These are phyloP conservation scores for Melanotus villosus DNA, from an alignment of 2,888 invertebrate species.

Conservation along the genomic window DNA sequence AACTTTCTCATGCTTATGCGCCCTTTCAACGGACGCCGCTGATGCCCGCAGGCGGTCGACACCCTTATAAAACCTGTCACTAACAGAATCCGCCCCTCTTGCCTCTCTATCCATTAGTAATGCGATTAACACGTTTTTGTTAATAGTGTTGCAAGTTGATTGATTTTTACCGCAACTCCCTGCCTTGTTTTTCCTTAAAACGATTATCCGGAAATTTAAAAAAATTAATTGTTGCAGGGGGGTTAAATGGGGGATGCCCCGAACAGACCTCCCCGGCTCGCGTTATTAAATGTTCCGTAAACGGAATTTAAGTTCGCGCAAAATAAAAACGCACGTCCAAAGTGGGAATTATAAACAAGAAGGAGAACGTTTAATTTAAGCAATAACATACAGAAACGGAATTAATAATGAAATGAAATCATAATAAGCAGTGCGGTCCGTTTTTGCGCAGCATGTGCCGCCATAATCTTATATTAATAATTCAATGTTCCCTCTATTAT, in stretches of 20 bases:
- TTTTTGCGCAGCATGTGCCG: slow-evolving; percentile 47
- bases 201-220: background rate
- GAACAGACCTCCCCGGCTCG: too few relatives aligned
- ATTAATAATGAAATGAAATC: slow-evolving; percentile 41
- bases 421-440: slow-evolving; percentile 42
- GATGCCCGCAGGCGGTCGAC: slow-evolving; percentile 64
- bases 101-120: slow-evolving; percentile 62
- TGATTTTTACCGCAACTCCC: slow-evolving; percentile 61
- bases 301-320: too few relatives aligned
- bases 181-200: slow-evolving; percentile 10
- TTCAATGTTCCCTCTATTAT: slow-evolving; percentile 69
- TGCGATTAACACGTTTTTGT: slow-evolving; percentile 67
- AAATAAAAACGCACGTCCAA: too few relatives aligned
- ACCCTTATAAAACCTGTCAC: slow-evolving; percentile 68
- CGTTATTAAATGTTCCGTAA: too few relatives aligned
- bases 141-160: slow-evolving; percentile 63
- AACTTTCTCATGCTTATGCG: slow-evolving; percentile 34
- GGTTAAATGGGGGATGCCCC: background rate
- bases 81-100: slow-evolving; percentile 60
- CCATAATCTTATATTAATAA: slow-evolving; percentile 69
- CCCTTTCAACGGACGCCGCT: slow-evolving; percentile 56
- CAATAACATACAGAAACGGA: slow-evolving; percentile 13
- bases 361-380: background rate
- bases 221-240: slow-evolving; percentile 1
- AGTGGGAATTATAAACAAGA: too few relatives aligned